Evolutionary conservation across 92 coral and sea anemone genomes (phyloP).

Genomic region (Zoanthus solanderi): DNA sequence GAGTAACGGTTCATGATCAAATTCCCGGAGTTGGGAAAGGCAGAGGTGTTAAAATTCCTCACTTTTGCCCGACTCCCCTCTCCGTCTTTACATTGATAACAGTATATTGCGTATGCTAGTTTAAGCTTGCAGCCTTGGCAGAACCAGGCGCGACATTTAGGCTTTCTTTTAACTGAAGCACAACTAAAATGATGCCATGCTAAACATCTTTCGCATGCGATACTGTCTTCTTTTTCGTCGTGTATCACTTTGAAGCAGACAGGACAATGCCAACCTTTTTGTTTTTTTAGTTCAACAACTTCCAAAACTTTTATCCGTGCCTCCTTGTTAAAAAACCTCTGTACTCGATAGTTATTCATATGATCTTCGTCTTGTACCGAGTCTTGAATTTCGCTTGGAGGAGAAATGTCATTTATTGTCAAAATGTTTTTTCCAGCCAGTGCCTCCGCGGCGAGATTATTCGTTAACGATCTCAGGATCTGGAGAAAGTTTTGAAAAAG

Average conservation of each 20-base stretch:
- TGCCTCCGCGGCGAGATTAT: background rate
- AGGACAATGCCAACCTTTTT: too few species aligned
- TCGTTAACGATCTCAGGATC: too few species aligned
- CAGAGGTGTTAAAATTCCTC: too few species aligned
- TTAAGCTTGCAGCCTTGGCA: constrained; percentile 60
- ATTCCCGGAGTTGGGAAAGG: too few species aligned
- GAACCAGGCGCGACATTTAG: constrained; percentile 58
- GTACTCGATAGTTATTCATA: constrained; percentile 55
- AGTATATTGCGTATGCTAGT: background rate
- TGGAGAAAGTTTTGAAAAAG: background rate
- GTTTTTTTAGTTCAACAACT: background rate
- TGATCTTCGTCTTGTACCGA: constrained; percentile 49
- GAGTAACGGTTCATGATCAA: too few species aligned
- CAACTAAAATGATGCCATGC: constrained; percentile 61
- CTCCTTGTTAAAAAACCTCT: constrained; percentile 51
- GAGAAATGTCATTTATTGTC: background rate
- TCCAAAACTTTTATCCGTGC: constrained; percentile 58
- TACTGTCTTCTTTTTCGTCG: constrained; percentile 39
- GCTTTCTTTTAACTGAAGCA: constrained; percentile 52
- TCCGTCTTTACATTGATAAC: too few species aligned
- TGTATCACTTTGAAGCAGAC: background rate
- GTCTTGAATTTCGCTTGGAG: constrained; percentile 39
- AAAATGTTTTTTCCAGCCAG: background rate
- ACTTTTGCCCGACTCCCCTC: too few species aligned
- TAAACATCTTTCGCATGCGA: constrained; percentile 72